These are phyloP conservation scores for Agelaius phoeniceus DNA, from an alignment of 2,113 vertebrate genomes.

Conservation along the genomic window DNA sequence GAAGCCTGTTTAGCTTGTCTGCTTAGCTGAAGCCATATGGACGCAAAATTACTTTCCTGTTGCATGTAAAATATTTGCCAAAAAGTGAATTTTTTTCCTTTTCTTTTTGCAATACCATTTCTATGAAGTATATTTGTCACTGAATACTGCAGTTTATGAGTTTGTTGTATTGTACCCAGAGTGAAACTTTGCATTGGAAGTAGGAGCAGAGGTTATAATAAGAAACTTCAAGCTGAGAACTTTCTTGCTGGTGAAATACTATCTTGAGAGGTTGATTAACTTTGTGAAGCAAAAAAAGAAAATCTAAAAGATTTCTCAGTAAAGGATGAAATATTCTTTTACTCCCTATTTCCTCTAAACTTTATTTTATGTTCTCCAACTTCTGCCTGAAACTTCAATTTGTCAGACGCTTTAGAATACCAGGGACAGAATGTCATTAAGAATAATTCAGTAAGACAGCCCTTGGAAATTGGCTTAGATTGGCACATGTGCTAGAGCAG, in stretches of 20 bases:
- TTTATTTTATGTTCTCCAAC: neutral
- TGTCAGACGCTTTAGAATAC: neutral
- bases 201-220: neutral
- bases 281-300: neutral
- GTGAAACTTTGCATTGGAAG: neutral
- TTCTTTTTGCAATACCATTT: neutral
- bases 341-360: neutral
- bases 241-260: neutral
- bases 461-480: neutral
- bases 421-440: neutral
- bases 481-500: neutral
- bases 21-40: slow-evolving; percentile 41
- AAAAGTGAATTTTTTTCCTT: neutral
- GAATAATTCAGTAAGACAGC: neutral
- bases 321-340: neutral
- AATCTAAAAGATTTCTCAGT: neutral
- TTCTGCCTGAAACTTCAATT: neutral
- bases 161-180: neutral
- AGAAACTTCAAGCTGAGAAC: neutral
- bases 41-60: slow-evolving; percentile 12
- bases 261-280: neutral
- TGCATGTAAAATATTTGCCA: slow-evolving; percentile 22
- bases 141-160: neutral
- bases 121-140: neutral
- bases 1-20: slow-evolving; percentile 29